Evolutionary conservation across 2,113 vertebrate genomes (phyloP).

Genomic region (Tetrao urogallus): DNA sequence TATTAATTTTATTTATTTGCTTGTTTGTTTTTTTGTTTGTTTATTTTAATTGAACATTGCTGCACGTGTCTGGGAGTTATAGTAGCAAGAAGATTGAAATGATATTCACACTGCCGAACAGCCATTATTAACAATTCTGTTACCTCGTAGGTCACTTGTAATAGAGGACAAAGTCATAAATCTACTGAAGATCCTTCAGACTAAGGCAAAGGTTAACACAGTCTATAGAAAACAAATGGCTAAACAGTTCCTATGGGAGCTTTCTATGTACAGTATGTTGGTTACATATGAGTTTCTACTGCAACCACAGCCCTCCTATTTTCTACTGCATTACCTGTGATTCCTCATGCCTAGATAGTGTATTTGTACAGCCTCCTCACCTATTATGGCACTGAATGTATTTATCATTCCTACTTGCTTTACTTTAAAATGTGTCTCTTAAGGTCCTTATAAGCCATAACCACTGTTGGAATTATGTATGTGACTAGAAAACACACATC

Average conservation of each 20-base stretch:
- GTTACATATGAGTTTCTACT: conserved; percentile 12
- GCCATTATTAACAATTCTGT: not conserved
- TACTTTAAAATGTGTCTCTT: not conserved
- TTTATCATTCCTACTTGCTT: not conserved
- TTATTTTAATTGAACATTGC: not conserved
- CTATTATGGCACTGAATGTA: not conserved
- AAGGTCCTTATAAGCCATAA: not conserved
- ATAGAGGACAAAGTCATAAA: conserved; percentile 58
- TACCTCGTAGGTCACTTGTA: conserved; percentile 16
- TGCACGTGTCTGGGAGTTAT: not conserved
- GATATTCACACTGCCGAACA: not conserved
- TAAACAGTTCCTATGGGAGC: conserved; percentile 20
- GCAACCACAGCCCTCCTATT: not conserved
- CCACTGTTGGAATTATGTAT: not conserved
- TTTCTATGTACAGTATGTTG: not conserved
- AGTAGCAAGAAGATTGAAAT: not conserved
- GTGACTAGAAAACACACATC: not conserved
- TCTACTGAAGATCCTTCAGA: conserved; percentile 14
- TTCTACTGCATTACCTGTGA: not conserved
- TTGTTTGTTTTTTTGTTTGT: no score
- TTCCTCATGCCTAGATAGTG: not conserved
- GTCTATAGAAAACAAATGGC: conserved; percentile 28
- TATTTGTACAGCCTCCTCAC: conserved; percentile 13
- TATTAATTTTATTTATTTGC: no score
- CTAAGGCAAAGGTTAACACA: conserved; percentile 50